Percentiles rank a stretch among this genome's conserved stretches.
phyloP scores from a whole-genome alignment of 1,140 invertebrate genomes.

The Drosophila melanica region DNA sequence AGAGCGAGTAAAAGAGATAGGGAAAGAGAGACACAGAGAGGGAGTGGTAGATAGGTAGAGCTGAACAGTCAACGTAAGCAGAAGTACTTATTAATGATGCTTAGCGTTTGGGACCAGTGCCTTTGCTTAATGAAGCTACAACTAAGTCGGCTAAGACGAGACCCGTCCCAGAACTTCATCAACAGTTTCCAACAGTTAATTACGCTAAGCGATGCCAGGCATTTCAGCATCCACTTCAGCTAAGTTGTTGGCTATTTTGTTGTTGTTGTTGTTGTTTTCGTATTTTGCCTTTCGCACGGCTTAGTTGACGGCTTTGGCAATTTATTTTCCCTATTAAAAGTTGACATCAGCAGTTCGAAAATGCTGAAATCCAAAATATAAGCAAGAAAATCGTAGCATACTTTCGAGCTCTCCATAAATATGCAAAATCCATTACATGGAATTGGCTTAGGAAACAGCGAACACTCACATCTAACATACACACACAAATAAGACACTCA shows the following conservation, averaged over 20 bases:
- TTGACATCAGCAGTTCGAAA: slow-evolving; percentile 28
- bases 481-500: slow-evolving; percentile 14
- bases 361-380: slow-evolving; percentile 9
- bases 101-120: slow-evolving; percentile 29
- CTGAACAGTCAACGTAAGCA: slow-evolving; percentile 53
- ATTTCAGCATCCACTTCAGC: slow-evolving; percentile 49
- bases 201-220: slow-evolving; percentile 69
- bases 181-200: slow-evolving; percentile 76
- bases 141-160: slow-evolving; percentile 28
- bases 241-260: slow-evolving; percentile 30
- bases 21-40: not conserved
- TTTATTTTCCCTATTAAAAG: slow-evolving; percentile 71
- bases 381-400: slow-evolving; percentile 60
- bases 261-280: too few species aligned
- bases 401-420: slow-evolving; percentile 62
- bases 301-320: slow-evolving; percentile 46
- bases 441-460: slow-evolving; percentile 16
- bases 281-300: not conserved
- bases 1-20: not conserved
- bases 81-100: slow-evolving; percentile 74
- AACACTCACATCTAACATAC: not conserved
- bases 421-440: slow-evolving; percentile 57
- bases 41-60: slow-evolving; percentile 1
- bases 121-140: slow-evolving; percentile 58
- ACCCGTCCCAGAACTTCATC: slow-evolving; percentile 49